Conservation (phyloP, 2,888 invertebrate species). For the Oscheius sp. region DNA sequence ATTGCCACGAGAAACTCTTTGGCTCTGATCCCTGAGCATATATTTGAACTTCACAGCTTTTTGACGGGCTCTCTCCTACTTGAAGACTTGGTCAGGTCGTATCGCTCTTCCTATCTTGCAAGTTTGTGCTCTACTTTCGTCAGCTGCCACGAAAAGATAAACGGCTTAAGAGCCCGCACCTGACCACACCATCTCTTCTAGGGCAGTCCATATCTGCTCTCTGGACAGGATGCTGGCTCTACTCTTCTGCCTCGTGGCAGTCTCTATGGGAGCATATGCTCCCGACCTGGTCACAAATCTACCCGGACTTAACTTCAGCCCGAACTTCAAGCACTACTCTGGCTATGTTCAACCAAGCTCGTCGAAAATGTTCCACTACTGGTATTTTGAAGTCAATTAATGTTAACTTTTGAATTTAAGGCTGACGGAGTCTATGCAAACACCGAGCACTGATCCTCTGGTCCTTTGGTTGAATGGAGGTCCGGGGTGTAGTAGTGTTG, state of each 20-base stretch:
- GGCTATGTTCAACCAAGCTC: constrained; percentile 74
- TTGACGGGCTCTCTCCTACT: too few species aligned
- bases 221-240: background rate
- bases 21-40: too few species aligned
- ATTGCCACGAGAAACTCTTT: too few species aligned
- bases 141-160: constrained; percentile 19
- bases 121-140: background rate
- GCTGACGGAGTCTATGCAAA: constrained; percentile 74
- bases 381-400: constrained; percentile 60
- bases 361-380: constrained; percentile 75
- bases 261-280: constrained; percentile 4
- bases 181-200: background rate
- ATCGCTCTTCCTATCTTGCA: too few species aligned
- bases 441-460: constrained; percentile 73
- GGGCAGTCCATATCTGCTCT: background rate
- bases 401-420: constrained; percentile 51
- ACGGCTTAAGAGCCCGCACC: background rate
- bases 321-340: constrained; percentile 75
- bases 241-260: constrained; percentile 3
- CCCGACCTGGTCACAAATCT: constrained; percentile 41
- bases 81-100: too few species aligned
- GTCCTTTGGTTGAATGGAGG: constrained; percentile 76
- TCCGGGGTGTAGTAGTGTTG: constrained; percentile 74
- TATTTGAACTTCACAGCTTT: too few species aligned
- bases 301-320: constrained; percentile 57